These are phyloP conservation scores for Thecocarcelia acutangulata DNA, from an alignment of 2,888 invertebrate genomes.

Conservation along the genomic window DNA sequence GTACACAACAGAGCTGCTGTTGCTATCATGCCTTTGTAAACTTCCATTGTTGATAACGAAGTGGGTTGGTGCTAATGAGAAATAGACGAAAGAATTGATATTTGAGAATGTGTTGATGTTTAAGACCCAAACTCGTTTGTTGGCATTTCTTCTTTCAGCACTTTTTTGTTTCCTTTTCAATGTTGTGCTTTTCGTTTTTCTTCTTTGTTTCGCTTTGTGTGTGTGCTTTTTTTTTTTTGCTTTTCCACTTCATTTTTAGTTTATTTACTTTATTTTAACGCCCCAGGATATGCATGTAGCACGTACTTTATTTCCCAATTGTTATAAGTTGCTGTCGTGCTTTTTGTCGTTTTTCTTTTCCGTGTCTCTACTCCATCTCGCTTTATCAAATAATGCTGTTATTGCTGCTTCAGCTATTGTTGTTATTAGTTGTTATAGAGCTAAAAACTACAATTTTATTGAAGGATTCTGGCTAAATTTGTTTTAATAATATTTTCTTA, in stretches of 20 bases:
- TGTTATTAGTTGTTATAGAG: constrained; percentile 52
- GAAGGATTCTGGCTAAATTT: constrained; percentile 56
- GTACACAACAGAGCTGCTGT: constrained; percentile 19
- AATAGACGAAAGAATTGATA: constrained; percentile 11
- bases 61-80: constrained; percentile 47
- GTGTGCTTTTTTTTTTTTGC: no score
- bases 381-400: constrained; percentile 29
- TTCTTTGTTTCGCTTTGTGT: constrained; percentile 5
- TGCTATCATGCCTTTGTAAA: not conserved
- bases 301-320: constrained; percentile 69
- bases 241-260: constrained; percentile 63
- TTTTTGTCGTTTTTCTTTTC: constrained; percentile 7
- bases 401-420: constrained; percentile 18
- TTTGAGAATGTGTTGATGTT: constrained; percentile 34
- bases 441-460: constrained; percentile 55
- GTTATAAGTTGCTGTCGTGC: constrained; percentile 56
- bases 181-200: constrained; percentile 22
- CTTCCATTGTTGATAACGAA: constrained; percentile 40
- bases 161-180: not conserved
- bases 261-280: constrained; percentile 69
- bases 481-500: constrained; percentile 59
- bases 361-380: not conserved
- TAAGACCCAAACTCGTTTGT: constrained; percentile 48
- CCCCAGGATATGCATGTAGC: constrained; percentile 69
- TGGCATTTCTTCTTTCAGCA: constrained; percentile 13